Evolutionary conservation across 2,888 invertebrate species (phyloP).

Genomic region (Hofmannophila pseudospretella): DNA sequence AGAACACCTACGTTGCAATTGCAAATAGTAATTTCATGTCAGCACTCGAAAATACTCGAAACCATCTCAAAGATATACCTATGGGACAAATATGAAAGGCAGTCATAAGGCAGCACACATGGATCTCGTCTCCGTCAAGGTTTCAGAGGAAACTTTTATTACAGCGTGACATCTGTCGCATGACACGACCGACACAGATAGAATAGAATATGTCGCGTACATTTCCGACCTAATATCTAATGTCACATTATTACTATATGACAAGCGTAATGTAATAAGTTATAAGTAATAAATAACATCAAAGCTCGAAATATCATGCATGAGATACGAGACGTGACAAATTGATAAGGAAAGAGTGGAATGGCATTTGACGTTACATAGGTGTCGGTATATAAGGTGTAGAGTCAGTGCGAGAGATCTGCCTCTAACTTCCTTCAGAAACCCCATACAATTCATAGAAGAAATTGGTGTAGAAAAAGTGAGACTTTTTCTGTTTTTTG

Average conservation of each 20-base stretch:
- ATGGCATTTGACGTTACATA: no score
- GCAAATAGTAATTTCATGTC: no score
- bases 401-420: no score
- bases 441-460: no score
- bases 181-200: slow-evolving; percentile 16
- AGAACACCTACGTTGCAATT: no score
- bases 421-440: no score
- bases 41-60: neutral
- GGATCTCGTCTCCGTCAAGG: slow-evolving; percentile 26
- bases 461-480: no score
- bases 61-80: neutral
- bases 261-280: neutral
- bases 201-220: slow-evolving; percentile 22
- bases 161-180: slow-evolving; percentile 45
- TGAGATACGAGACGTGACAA: no score
- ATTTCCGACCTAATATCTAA: slow-evolving; percentile 19
- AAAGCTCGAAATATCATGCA: no score
- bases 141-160: slow-evolving; percentile 44
- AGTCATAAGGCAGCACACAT: slow-evolving; percentile 9
- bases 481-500: no score
- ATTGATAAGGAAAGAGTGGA: no score
- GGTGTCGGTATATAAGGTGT: no score
- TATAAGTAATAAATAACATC: neutral
- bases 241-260: neutral
- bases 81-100: neutral